phyloP scores from a whole-genome alignment of 2,888 invertebrate species.

The Hypercompe scribonia region DNA sequence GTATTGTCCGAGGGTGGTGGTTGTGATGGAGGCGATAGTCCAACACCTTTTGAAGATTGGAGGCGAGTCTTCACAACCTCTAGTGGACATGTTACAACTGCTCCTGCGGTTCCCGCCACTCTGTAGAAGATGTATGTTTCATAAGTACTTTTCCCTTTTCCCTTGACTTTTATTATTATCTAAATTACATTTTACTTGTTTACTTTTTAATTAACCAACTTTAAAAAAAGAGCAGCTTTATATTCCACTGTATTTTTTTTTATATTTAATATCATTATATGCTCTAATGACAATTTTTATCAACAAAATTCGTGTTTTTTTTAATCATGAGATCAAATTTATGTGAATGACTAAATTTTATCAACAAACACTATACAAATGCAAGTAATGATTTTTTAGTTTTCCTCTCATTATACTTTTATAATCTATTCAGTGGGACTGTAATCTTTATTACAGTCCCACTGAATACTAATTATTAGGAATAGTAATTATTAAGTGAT shows the following conservation, averaged over 20 bases:
- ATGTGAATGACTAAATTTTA: background rate
- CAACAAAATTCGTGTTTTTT: too few relatives aligned
- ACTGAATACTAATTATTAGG: background rate
- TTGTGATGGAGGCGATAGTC: constrained; percentile 78
- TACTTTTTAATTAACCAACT: too few relatives aligned
- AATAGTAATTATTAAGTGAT: background rate
- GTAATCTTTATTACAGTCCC: background rate
- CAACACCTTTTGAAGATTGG: constrained; percentile 94
- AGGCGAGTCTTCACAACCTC: constrained; percentile 99
- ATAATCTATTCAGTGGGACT: too few relatives aligned
- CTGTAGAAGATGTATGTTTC: constrained; percentile 80
- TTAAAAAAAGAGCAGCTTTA: too few relatives aligned
- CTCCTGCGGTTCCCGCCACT: constrained; percentile 98
- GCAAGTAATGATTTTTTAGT: background rate
- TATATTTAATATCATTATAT: too few relatives aligned
- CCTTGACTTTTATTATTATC: too few relatives aligned
- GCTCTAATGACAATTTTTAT: too few relatives aligned
- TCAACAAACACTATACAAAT: background rate
- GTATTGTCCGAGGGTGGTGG: constrained; percentile 85
- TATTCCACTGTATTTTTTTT: too few relatives aligned
- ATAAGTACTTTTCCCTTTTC: background rate
- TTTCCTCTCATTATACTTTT: background rate
- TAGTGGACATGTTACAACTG: constrained; percentile 98
- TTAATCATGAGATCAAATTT: background rate
- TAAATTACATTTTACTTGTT: too few relatives aligned